Evolutionary conservation across 2,797 vertebrate genomes (phyloP).

Genomic region (Philypnodon macrostomus): DNA sequence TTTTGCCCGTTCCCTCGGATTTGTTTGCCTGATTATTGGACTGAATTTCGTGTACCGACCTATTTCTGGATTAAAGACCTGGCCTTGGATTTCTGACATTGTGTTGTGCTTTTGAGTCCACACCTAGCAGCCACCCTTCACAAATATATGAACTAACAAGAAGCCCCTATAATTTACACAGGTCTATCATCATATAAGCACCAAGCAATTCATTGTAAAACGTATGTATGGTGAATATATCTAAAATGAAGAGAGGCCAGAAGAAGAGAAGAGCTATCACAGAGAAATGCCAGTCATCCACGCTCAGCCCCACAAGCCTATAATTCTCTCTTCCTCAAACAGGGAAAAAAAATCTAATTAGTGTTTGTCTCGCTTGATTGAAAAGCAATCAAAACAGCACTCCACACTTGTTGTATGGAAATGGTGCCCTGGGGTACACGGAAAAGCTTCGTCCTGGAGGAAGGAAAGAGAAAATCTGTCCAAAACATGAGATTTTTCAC

Average conservation of each 20-base stretch:
- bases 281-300: conserved; percentile 58
- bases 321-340: conserved; percentile 59
- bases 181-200: conserved; percentile 5
- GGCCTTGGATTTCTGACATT: no score
- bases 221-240: background rate
- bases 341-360: conserved; percentile 75
- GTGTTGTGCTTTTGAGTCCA: no score
- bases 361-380: conserved; percentile 79
- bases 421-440: conserved; percentile 54
- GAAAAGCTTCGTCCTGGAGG: conserved; percentile 57
- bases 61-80: no score
- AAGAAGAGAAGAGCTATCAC: conserved; percentile 45
- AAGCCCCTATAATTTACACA: no score
- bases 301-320: conserved; percentile 55
- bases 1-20: no score
- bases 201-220: no score
- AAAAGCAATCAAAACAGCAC: conserved; percentile 79
- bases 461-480: conserved; percentile 47
- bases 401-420: conserved; percentile 67
- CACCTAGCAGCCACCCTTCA: no score
- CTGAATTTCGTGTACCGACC: no score
- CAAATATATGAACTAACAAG: no score
- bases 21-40: no score
- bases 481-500: conserved; percentile 54
- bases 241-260: conserved; percentile 27